Percentiles rank a stretch among this genome's conserved stretches.
Conservation (phyloP, 2,797 vertebrate species). For the Pristis pectinata region DNA sequence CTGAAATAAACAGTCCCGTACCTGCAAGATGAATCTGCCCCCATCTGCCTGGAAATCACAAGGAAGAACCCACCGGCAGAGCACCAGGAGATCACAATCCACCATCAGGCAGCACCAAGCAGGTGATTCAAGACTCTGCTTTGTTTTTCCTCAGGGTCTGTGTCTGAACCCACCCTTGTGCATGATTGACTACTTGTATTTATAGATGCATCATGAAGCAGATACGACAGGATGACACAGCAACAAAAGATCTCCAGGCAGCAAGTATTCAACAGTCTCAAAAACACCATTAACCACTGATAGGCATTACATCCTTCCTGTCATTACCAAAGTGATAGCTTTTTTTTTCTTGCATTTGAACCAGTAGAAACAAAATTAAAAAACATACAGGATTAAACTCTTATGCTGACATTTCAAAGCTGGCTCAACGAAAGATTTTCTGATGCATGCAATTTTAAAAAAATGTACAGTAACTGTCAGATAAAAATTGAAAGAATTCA, state of each 20-base stretch:
- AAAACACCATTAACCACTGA: not conserved
- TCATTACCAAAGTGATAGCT: not conserved
- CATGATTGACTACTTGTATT: no score
- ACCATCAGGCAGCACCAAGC: not conserved
- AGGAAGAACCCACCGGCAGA: no score
- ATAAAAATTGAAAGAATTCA: not conserved
- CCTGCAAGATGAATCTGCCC: no score
- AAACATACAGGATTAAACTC: no score
- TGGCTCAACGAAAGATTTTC: not conserved
- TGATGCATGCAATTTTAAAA: not conserved
- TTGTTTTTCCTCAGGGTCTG: not conserved
- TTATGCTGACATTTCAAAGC: not conserved
- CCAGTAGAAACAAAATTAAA: not conserved
- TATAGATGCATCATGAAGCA: not conserved
- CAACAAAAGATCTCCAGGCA: not conserved
- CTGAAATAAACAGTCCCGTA: no score
- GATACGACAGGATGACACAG: not conserved
- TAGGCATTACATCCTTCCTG: not conserved
- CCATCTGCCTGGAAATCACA: no score
- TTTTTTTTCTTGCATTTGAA: not conserved
- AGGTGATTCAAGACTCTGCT: not conserved
- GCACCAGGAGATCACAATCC: not conserved
- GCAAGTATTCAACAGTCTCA: not conserved
- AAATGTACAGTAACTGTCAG: not conserved
- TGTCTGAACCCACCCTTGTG: not conserved